Conservation (phyloP, 2,113 vertebrate species). For the Camelus bactrianus region DNA sequence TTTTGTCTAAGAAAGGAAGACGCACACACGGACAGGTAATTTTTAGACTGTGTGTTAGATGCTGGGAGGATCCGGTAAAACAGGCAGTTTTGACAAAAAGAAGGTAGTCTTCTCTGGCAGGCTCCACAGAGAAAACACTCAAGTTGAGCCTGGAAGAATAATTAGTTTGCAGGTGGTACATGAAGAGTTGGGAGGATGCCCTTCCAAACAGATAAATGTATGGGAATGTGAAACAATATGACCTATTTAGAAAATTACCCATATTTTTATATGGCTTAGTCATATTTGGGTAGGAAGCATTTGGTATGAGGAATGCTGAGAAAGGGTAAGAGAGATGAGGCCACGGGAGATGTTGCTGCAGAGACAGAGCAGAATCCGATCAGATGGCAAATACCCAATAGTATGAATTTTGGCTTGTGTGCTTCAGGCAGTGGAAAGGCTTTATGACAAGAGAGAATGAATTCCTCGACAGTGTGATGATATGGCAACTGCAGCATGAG, state of each 20-base stretch:
- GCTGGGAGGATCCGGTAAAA: neutral
- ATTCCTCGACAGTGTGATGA: neutral
- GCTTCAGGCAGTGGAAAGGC: neutral
- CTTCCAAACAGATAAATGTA: neutral
- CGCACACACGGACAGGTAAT: neutral
- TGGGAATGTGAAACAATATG: neutral
- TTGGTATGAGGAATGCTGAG: neutral
- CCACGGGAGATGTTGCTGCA: neutral
- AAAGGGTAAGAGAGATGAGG: accelerated
- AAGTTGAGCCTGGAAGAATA: neutral
- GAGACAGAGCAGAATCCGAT: neutral
- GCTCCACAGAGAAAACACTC: neutral
- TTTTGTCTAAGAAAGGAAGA: neutral
- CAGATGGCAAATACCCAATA: neutral
- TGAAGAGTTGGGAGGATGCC: neutral
- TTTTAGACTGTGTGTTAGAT: neutral
- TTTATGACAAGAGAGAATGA: neutral
- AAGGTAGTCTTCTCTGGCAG: neutral
- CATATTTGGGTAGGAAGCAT: neutral
- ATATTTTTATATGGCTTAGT: neutral
- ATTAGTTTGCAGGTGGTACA: neutral
- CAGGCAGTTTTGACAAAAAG: neutral
- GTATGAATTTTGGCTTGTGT: neutral
- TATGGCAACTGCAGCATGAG: neutral
- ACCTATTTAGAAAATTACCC: neutral